These are phyloP conservation scores for Miltochrista miniata DNA, from an alignment of 2,888 invertebrate species.

Conservation along the genomic window DNA sequence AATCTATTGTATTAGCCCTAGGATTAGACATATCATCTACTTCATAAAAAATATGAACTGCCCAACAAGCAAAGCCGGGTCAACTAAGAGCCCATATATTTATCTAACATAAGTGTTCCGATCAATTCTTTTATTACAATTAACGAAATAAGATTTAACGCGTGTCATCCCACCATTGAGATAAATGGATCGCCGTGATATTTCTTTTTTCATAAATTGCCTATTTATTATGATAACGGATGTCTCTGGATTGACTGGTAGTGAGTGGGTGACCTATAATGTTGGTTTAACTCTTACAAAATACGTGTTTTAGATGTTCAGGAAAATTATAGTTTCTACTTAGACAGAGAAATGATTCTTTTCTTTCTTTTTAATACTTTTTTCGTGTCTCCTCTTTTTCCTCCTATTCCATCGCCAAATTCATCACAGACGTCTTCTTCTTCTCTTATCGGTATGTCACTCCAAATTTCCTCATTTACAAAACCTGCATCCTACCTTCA, in stretches of 20 bases:
- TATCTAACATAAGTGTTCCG: not conserved
- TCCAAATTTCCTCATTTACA: too few relatives aligned
- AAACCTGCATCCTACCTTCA: too few relatives aligned
- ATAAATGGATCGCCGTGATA: constrained; percentile 32
- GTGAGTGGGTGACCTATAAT: constrained; percentile 2
- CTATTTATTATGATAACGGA: constrained; percentile 25
- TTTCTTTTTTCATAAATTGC: constrained; percentile 34
- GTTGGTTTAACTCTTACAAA: not conserved
- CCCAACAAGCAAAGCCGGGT: not conserved
- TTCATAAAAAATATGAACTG: not conserved
- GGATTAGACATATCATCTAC: too few relatives aligned
- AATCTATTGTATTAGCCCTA: too few relatives aligned
- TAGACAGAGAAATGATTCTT: too few relatives aligned
- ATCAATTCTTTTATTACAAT: constrained; percentile 26
- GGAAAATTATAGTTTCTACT: too few relatives aligned
- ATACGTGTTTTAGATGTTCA: too few relatives aligned
- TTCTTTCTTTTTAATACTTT: too few relatives aligned
- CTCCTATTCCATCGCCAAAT: too few relatives aligned
- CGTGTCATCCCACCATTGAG: constrained; percentile 18
- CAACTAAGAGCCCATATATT: not conserved
- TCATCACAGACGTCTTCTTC: too few relatives aligned
- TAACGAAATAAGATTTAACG: constrained; percentile 33
- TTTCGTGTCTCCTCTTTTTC: too few relatives aligned
- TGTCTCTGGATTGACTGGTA: constrained; percentile 12
- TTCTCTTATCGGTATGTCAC: too few relatives aligned